These are phyloP conservation scores for Dryobotodes eremita DNA, from an alignment of 2,888 invertebrate genomes.

Conservation along the genomic window DNA sequence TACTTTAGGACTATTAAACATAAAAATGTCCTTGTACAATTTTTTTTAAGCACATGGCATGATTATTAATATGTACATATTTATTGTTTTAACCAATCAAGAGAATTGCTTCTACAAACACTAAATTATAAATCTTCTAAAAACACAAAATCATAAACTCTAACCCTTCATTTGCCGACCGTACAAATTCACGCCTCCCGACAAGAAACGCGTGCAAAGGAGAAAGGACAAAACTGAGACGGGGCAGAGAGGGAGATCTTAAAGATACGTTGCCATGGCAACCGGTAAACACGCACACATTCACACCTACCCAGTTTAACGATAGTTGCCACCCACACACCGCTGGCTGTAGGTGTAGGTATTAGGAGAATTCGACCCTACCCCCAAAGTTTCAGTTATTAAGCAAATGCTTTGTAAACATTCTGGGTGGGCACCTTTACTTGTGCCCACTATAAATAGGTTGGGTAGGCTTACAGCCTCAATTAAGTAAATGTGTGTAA, in stretches of 20 bases:
- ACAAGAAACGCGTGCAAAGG: constrained; percentile 90
- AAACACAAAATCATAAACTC: constrained; percentile 9
- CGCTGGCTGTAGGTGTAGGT: constrained; percentile 76
- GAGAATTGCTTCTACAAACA: no score
- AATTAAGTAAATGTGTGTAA: constrained; percentile 80
- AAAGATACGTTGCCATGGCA: constrained; percentile 90
- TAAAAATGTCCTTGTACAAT: no score
- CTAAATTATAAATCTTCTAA: background rate
- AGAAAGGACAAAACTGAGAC: constrained; percentile 90
- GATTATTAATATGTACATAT: no score
- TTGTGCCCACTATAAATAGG: constrained; percentile 86
- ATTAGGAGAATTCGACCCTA: constrained; percentile 89
- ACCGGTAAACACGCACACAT: constrained; percentile 84
- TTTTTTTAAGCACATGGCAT: no score
- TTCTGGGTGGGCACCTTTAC: constrained; percentile 88
- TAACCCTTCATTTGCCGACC: constrained; percentile 73
- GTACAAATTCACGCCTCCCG: constrained; percentile 87
- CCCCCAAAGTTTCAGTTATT: constrained; percentile 89
- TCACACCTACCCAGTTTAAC: constrained; percentile 73
- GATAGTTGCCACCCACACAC: constrained; percentile 80
- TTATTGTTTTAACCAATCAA: no score
- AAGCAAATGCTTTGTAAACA: constrained; percentile 91
- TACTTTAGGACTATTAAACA: no score
- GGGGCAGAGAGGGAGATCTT: constrained; percentile 89
- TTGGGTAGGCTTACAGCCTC: constrained; percentile 85